Evolutionary conservation across 2,797 vertebrate genomes (phyloP).

Genomic region (Spondyliosoma cantharus): DNA sequence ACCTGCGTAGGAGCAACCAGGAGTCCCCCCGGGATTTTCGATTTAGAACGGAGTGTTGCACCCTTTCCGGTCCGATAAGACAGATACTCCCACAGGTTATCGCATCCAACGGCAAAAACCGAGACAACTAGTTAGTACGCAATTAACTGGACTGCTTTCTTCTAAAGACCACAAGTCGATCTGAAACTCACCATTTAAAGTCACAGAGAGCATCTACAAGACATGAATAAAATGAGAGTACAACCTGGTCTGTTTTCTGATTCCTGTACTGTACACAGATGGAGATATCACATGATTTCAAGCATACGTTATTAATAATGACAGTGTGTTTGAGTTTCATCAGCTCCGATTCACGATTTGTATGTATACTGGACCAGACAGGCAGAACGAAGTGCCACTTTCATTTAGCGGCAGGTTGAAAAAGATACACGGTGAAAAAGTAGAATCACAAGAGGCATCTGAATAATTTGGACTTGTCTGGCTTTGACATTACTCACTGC

Average conservation of each 20-base stretch:
- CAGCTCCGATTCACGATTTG: conserved; percentile 25
- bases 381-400: conserved; percentile 53
- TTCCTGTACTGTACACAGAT: background rate
- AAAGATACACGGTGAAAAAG: conserved; percentile 14
- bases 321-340: conserved; percentile 40
- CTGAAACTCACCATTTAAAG: background rate
- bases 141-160: background rate
- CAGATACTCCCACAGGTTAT: conserved; percentile 33
- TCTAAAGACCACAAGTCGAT: background rate
- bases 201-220: background rate
- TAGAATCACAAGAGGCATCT: background rate
- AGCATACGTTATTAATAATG: conserved; percentile 25
- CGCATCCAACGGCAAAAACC: background rate
- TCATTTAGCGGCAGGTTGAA: conserved; percentile 38
- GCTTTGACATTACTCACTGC: background rate
- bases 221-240: background rate
- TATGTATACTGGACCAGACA: conserved; percentile 36
- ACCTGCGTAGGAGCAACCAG: conserved; percentile 31
- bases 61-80: conserved; percentile 17
- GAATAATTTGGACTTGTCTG: background rate
- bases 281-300: conserved; percentile 25
- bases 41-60: conserved; percentile 27
- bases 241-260: background rate
- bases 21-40: conserved; percentile 46
- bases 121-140: background rate